Conservation (phyloP, 2,797 vertebrate genomes). For the Characodon lateralis region DNA sequence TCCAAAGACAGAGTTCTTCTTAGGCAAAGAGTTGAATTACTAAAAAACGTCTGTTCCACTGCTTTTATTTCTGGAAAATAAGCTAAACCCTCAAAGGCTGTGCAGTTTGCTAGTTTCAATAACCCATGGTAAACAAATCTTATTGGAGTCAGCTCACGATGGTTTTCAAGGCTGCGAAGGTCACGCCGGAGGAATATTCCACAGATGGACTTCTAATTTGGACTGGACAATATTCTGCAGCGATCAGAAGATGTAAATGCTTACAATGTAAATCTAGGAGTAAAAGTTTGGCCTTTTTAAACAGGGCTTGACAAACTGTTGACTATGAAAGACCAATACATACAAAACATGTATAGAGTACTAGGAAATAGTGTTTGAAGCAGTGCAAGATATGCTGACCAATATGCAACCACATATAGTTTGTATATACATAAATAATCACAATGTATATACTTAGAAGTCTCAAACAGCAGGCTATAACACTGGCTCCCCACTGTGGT, state of each 20-base stretch:
- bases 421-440: slow-evolving; percentile 10
- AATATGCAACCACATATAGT: slow-evolving; percentile 1
- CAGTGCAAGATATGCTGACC: slow-evolving; percentile 29
- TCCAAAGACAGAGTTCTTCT: background rate
- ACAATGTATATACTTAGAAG: slow-evolving; percentile 3
- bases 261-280: background rate
- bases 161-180: slow-evolving; percentile 51
- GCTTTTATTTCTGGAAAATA: slow-evolving; percentile 54
- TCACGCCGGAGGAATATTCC: slow-evolving; percentile 27
- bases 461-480: slow-evolving; percentile 23
- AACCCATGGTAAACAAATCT: slow-evolving; percentile 60
- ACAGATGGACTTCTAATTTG: slow-evolving; percentile 13
- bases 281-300: background rate
- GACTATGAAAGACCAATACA: background rate
- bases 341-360: background rate
- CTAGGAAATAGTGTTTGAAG: slow-evolving; percentile 22
- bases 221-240: background rate
- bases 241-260: background rate
- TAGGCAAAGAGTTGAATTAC: background rate
- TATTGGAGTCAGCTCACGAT: slow-evolving; percentile 49
- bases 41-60: background rate
- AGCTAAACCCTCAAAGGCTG: slow-evolving; percentile 46
- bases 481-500: slow-evolving; percentile 48
- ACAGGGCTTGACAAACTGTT: background rate
- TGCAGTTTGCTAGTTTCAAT: slow-evolving; percentile 63